Evolutionary conservation across 2,113 vertebrate species (phyloP).

Genomic region (Microcebus jonahi): DNA sequence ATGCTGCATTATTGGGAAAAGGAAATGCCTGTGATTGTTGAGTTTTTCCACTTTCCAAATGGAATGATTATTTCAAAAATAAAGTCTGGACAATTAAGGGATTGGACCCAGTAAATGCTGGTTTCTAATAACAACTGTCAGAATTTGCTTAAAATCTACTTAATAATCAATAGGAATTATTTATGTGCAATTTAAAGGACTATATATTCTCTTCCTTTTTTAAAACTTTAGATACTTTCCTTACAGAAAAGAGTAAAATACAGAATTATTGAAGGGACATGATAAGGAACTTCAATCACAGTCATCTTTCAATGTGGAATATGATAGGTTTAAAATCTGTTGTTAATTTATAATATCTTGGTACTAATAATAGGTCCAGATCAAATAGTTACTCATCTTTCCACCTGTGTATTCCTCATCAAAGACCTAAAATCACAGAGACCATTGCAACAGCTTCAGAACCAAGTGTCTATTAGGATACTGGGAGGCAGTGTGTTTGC

Average conservation of each 20-base stretch:
- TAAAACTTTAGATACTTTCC: conserved; percentile 25
- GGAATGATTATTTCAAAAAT: neutral
- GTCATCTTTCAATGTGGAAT: neutral
- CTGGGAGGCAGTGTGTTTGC: neutral
- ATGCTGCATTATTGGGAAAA: neutral
- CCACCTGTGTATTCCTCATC: neutral
- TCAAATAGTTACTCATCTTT: neutral
- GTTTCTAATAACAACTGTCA: neutral
- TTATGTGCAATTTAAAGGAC: neutral
- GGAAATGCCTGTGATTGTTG: neutral
- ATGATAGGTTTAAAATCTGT: neutral
- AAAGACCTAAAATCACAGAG: neutral
- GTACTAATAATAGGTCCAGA: neutral
- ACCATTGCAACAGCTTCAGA: neutral
- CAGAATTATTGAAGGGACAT: neutral
- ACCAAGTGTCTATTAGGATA: neutral
- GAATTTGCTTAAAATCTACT: conserved; percentile 46
- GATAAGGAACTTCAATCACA: conserved; percentile 23
- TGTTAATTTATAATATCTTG: conserved; percentile 22
- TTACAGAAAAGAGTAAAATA: conserved; percentile 6
- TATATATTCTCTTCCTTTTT: neutral
- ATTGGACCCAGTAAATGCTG: neutral
- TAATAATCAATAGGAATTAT: neutral
- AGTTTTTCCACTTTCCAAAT: neutral
- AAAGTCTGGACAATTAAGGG: neutral